Evolutionary conservation across 2,888 invertebrate genomes (phyloP).

Genomic region (Orthonevra nobilis): DNA sequence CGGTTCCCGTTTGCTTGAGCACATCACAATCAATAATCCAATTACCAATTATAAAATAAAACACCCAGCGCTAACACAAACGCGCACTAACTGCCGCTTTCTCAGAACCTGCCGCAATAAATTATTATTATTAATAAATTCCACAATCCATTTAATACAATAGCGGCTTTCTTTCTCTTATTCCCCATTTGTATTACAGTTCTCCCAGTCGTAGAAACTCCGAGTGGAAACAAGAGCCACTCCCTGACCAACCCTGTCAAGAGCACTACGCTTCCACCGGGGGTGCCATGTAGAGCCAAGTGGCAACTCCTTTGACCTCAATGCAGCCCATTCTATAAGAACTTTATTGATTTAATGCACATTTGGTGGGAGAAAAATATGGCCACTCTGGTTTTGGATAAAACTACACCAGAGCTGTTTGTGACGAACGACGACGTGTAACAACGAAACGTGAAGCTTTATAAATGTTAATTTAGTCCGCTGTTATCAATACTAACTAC

Average conservation of each 20-base stretch:
- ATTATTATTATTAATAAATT: slow-evolving; percentile 46
- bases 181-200: slow-evolving; percentile 10
- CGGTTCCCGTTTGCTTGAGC: too few species aligned
- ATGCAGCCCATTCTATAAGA: slow-evolving; percentile 31
- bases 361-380: slow-evolving; percentile 52
- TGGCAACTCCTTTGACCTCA: slow-evolving; percentile 52
- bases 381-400: slow-evolving; percentile 40
- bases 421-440: not conserved
- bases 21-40: slow-evolving; percentile 31
- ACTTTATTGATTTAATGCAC: slow-evolving; percentile 63
- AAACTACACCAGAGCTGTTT: not conserved
- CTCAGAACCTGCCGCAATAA: slow-evolving; percentile 49
- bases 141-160: slow-evolving; percentile 22
- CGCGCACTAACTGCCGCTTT: not conserved
- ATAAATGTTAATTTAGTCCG: slow-evolving; percentile 34
- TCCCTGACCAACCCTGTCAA: slow-evolving; percentile 25
- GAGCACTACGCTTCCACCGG: slow-evolving; percentile 3
- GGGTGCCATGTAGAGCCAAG: slow-evolving; percentile 2
- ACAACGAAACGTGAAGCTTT: slow-evolving; percentile 40
- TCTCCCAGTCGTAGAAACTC: slow-evolving; percentile 12
- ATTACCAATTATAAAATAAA: too few species aligned
- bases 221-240: slow-evolving; percentile 35
- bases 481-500: not conserved
- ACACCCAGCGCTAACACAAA: slow-evolving; percentile 1
- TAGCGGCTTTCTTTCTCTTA: slow-evolving; percentile 8